Base-by-base conservation (phyloP, 2,888 invertebrate genomes). In the Drosophila anomalipes region DNA sequence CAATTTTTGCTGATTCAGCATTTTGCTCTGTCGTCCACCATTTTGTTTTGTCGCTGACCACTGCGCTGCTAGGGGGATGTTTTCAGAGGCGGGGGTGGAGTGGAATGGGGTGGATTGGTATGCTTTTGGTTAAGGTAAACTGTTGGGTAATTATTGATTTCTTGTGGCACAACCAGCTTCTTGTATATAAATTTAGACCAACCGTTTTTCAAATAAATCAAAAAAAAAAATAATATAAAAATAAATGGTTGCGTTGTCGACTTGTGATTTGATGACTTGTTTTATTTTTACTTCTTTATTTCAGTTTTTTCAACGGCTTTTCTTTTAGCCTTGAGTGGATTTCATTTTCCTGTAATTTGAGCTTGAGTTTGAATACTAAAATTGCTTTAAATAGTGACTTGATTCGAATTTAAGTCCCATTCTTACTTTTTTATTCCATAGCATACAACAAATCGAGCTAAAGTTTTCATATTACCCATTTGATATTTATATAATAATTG, bases 91-190 rank as follows among this genome's bases (percentile, higher is more conserved):
- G 51, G 35, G 53, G 41, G 33, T 39, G 35, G 28, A 22, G 5
- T 7, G 57, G 39, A 26, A 30, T 47, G 35, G 28, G 32, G 3
- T 5, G 57, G 39, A 39, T 39, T n/a, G 26, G 22, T n/a, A 19
- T 37, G 37, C 19, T 39, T 37, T 49, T 28, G 32, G 54, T 35
- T 35, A 63, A 69, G 79, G 82, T 78, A 61, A 81, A 28, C 54
- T 49, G 41, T 51, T 58, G 73, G 74, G 78, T 67, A 78, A 82
- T 82, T 79, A 79, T 79, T 78, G 79, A 79, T 79, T 79, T 79
- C 61, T 78, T 70, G 41, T 33, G 47, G 22, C 74, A 37, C 51
- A 74, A 39, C 58, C 37, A 47, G 39, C 32, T 41, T 63, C 39
- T 56, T 30, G 47, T 72, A 57, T 58, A 28, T 19, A 51, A 28